Conservation (phyloP, 1,140 invertebrate species). For the Paraescarpia echinospica region DNA sequence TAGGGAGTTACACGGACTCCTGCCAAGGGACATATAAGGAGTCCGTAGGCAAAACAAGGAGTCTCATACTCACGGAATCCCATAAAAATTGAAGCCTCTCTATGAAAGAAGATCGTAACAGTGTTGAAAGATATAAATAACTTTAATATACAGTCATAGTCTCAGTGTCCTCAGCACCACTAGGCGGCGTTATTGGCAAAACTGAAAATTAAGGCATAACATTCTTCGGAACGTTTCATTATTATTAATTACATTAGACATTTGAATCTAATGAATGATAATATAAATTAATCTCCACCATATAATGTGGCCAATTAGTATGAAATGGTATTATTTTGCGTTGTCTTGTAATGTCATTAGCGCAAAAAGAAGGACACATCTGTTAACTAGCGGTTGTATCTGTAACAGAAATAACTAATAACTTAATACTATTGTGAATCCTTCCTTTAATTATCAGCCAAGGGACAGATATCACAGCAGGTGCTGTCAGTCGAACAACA, state of each 20-base stretch:
- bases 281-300: neutral
- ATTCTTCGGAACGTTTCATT: neutral
- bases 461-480: neutral
- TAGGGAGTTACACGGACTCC: too few relatives aligned
- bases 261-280: neutral
- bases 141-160: too few relatives aligned
- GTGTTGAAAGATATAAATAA: too few relatives aligned
- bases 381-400: neutral
- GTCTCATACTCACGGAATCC: too few relatives aligned
- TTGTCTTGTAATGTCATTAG: neutral
- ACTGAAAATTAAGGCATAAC: neutral
- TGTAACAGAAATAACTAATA: neutral
- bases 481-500: neutral
- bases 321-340: too few relatives aligned
- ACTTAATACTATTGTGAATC: slow-evolving; percentile 6
- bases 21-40: too few relatives aligned
- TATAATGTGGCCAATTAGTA: neutral
- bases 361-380: neutral
- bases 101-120: too few relatives aligned
- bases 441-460: neutral
- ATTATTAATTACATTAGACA: neutral
- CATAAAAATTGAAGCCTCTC: too few relatives aligned
- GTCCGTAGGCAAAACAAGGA: too few relatives aligned
- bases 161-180: neutral
- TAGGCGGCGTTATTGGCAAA: neutral